These are phyloP conservation scores for Tichodroma muraria DNA, from an alignment of 2,113 vertebrate species.

Conservation along the genomic window DNA sequence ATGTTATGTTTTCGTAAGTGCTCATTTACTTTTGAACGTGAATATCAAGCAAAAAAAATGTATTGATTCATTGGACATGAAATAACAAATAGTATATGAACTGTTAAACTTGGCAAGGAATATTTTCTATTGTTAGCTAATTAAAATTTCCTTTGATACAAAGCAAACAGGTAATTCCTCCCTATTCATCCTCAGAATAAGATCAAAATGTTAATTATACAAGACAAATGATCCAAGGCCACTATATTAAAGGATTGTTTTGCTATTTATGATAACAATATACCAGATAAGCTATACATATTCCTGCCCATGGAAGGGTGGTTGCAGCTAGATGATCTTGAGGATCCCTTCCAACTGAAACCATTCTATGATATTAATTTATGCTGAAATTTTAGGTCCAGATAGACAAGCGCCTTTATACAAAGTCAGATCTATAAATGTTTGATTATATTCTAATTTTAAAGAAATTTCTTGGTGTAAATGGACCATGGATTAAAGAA, in stretches of 20 bases:
- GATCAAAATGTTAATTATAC: neutral
- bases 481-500: neutral
- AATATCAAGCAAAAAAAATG: neutral
- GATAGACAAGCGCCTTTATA: neutral
- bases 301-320: neutral
- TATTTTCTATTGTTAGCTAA: neutral
- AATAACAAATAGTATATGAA: neutral
- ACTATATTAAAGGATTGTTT: neutral
- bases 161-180: neutral
- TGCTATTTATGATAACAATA: neutral
- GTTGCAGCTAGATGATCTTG: neutral
- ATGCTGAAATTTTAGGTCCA: neutral
- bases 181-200: neutral
- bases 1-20: neutral
- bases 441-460: neutral
- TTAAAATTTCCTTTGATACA: neutral
- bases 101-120: neutral
- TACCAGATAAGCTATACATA: neutral
- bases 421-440: neutral
- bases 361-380: neutral
- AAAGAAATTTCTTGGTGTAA: neutral
- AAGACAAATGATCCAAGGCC: neutral
- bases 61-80: neutral
- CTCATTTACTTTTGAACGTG: neutral
- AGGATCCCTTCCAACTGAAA: neutral